Conservation (phyloP, 1,140 invertebrate genomes). For the Temnothorax nylanderi region DNA sequence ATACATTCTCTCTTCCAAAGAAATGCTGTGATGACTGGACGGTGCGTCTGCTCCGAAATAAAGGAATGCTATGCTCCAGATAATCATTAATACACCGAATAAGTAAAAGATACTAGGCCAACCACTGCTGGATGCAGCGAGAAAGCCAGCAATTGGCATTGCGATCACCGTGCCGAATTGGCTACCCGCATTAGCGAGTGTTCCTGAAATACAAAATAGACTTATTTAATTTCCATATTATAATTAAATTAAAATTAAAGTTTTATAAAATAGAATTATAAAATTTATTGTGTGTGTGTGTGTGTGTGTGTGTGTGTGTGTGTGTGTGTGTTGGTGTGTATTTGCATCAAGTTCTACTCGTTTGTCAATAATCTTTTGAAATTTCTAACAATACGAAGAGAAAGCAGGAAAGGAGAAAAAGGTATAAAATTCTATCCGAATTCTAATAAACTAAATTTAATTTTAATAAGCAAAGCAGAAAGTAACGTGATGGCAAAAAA, state of each 20-base stretch:
- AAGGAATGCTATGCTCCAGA: conserved; percentile 86
- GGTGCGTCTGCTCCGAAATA: too few species aligned
- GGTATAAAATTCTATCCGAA: not conserved
- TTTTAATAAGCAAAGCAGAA: too few species aligned
- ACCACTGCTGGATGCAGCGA: conserved; percentile 88
- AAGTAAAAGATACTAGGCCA: conserved; percentile 94
- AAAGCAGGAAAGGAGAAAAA: not conserved
- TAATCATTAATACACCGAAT: conserved; percentile 88
- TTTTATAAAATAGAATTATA: not conserved
- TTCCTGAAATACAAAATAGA: conserved; percentile 69
- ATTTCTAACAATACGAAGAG: not conserved
- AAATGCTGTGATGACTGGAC: conserved; percentile 86
- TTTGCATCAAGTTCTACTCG: not conserved
- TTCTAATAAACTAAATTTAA: too few species aligned
- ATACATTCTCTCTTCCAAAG: conserved; percentile 87
- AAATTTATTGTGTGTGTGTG: not conserved
- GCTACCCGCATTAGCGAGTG: conserved; percentile 85
- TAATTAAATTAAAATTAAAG: not conserved
- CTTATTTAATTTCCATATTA: not conserved
- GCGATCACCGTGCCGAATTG: conserved; percentile 91
- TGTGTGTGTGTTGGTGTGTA: too few species aligned
- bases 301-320: too few species aligned
- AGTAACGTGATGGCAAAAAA: too few species aligned
- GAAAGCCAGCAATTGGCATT: conserved; percentile 89
- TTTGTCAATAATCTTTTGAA: not conserved